Conservation (phyloP, 2,113 vertebrate species). For the Poeciliopsis prolifica region DNA sequence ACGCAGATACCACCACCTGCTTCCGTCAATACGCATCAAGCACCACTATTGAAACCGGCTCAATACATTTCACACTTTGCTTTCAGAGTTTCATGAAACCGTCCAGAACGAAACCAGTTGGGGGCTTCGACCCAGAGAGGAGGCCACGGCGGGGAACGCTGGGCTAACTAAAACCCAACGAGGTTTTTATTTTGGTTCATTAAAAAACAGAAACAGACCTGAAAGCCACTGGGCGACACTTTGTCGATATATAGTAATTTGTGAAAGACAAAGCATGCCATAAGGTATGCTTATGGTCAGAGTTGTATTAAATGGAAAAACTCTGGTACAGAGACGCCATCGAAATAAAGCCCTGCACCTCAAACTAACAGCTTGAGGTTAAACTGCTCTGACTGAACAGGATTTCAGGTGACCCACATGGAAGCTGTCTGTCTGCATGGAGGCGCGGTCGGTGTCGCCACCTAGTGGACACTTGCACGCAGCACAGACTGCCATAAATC, state of each 20-base stretch:
- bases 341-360: not conserved
- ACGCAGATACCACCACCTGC: conserved; percentile 37
- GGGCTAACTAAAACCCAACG: not conserved
- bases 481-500: conserved; percentile 40
- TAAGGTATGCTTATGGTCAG: not conserved
- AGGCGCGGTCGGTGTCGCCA: conserved; percentile 64
- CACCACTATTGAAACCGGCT: conserved; percentile 16
- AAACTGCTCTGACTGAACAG: no score
- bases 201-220: not conserved
- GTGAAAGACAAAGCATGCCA: not conserved
- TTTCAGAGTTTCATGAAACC: conserved; percentile 26
- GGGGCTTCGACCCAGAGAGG: not conserved
- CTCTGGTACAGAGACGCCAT: no score
- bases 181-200: not conserved
- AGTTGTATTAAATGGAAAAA: not conserved
- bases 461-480: conserved; percentile 60
- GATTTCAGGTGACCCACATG: not conserved
- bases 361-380: not conserved
- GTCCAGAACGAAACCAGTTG: not conserved
- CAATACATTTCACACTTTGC: conserved; percentile 22
- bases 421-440: conserved; percentile 12
- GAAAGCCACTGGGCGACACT: not conserved
- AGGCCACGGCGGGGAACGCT: not conserved
- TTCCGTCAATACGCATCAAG: conserved; percentile 59
- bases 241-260: no score